Percentiles rank a stretch among this genome's conserved stretches.
Conservation (phyloP, 2,888 invertebrate genomes). For the Neoascia interrupta region DNA sequence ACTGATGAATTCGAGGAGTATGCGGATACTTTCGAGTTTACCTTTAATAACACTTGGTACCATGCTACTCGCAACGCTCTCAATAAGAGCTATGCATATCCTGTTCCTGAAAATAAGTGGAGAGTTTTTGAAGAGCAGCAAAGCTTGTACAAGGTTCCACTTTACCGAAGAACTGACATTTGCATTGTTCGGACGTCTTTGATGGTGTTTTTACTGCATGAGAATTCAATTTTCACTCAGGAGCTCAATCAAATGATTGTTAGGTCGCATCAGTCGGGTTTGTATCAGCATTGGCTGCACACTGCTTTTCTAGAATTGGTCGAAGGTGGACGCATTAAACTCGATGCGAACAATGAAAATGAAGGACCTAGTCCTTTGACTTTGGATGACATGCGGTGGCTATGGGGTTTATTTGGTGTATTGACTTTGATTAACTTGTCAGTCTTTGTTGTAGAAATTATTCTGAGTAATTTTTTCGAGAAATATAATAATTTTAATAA, state of each 20-base stretch:
- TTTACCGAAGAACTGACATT: conserved; percentile 1
- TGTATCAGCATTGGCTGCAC: conserved; percentile 4
- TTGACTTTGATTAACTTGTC: neutral
- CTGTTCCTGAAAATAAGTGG: conserved; percentile 26
- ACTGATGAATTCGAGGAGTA: neutral
- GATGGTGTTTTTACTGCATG: conserved; percentile 17
- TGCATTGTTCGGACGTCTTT: neutral
- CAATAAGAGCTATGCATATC: conserved; percentile 3
- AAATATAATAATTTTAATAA: too few species aligned
- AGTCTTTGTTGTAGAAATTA: neutral
- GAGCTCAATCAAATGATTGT: neutral
- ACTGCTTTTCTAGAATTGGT: conserved; percentile 9
- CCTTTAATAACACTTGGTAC: neutral
- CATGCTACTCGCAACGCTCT: neutral
- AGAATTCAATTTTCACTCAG: conserved; percentile 18
- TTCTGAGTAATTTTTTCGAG: too few species aligned
- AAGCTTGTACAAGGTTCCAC: neutral
- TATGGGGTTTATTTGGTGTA: neutral
- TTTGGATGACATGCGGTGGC: neutral
- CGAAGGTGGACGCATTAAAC: conserved; percentile 3
- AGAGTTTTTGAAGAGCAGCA: conserved; percentile 18
- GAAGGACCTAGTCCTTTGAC: neutral
- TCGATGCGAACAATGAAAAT: neutral
- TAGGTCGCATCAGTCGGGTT: conserved; percentile 8
- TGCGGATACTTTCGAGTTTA: neutral